Base-by-base conservation (phyloP, 1,140 invertebrate species). In the Drosophila auraria region DNA sequence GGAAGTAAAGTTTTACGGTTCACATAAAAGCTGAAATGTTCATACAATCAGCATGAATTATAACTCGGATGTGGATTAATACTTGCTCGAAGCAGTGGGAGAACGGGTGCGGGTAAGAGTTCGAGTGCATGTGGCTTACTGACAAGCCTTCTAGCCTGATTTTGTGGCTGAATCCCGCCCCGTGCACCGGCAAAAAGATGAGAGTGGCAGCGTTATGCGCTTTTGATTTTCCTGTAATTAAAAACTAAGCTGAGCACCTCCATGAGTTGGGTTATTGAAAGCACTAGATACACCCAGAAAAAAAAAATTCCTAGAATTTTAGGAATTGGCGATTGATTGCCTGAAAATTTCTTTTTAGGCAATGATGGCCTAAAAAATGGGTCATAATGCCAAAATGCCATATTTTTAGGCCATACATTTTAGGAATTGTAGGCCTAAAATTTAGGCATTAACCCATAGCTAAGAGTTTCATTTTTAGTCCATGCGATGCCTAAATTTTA, bases 21-120 rank as follows among this genome's bases (percentile, higher is more conserved):
- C 86, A 90, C 82, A 90, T 82, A 90, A 86, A 91, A 90, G 87
- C 86, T 82, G 87, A 86, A 90, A 90, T 90, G 86, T 82, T 90
- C 86, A 91, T 91, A 90, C 86, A 90, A 90, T 90, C 87, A 90
- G 87, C 87, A 90, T 91, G 86, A 90, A 90, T 90, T 90, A 90
- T 90, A 90, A 90, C 86, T 91, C 87, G 86, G 86, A 90, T 90
- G 86, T 80, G 87, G 86, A 90, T 90, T 90, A 90, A 90, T 91
- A 82, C 87, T 89, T 71, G 51, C 42, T 68, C 56, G 73, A 74
- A 70, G 72, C 80, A 75, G 61, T 49, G 20, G 20, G 20, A 20
- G 20, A 20, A 20, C 33, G 57, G 17, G 53, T 44, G 6, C 42
- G 49, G 30, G 58, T 57, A 23, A 1, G 50, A 23, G 62, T 60